These are phyloP conservation scores for Sebastes minor DNA, from an alignment of 2,797 vertebrate species.

Conservation along the genomic window DNA sequence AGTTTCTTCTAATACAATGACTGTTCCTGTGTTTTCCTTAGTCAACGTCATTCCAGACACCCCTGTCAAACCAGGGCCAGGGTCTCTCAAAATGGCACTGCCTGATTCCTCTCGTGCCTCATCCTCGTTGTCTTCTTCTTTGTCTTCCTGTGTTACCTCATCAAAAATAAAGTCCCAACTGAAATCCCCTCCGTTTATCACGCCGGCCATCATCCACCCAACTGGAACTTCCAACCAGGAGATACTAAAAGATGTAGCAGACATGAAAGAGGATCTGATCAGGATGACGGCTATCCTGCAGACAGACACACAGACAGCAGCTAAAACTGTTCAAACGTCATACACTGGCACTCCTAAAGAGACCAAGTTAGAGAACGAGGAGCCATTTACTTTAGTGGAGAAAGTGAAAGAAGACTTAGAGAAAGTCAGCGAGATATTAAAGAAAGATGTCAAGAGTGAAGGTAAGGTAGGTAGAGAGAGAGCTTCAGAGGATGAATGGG, in stretches of 20 bases:
- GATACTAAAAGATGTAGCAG: constrained; percentile 97
- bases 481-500: constrained; percentile 93
- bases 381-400: constrained; percentile 94
- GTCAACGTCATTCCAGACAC: constrained; percentile 92
- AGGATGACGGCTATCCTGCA: constrained; percentile 98
- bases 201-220: constrained; percentile 91
- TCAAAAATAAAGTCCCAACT: constrained; percentile 88
- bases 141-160: constrained; percentile 79
- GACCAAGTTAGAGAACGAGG: constrained; percentile 93
- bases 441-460: constrained; percentile 90
- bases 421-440: constrained; percentile 97
- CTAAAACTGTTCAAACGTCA: constrained; percentile 88
- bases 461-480: constrained; percentile 84
- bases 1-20: constrained; percentile 89
- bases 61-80: constrained; percentile 85
- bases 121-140: constrained; percentile 81
- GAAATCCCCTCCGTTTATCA: constrained; percentile 93
- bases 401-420: constrained; percentile 99
- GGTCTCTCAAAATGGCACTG: constrained; percentile 85
- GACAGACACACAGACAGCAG: constrained; percentile 89
- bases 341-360: constrained; percentile 88
- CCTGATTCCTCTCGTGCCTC: constrained; percentile 83
- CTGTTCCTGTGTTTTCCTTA: constrained; percentile 95
- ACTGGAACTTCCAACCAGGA: constrained; percentile 93
- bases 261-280: constrained; percentile 99